Base-by-base conservation (phyloP, 2,113 vertebrate species). In the Noctilio leporinus region DNA sequence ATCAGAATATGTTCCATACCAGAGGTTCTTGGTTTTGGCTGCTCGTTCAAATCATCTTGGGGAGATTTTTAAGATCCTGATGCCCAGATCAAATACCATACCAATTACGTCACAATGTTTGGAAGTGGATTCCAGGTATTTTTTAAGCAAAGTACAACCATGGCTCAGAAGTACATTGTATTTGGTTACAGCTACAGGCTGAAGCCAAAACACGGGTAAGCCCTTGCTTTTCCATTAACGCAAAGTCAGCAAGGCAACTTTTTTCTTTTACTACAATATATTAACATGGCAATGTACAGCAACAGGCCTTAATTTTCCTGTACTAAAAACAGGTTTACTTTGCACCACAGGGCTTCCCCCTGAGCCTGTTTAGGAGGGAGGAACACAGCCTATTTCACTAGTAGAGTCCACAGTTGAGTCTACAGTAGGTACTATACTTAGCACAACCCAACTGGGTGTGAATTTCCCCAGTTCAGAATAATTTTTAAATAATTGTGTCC, bases 241-340 rank as follows among this genome's bases (percentile, higher is more conserved):
- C 67, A 92, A 95, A 95, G 51, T 95, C 76, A 96, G 53, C 83
- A 91, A 97, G 81, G 77, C 15, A 91, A 95, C 72, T 7, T 93
- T 78, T 78, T 84, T 70, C 49, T 88, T 69, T 24, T 87, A 28
- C 20, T 40, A 55, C 55, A 45, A 15, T 53, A 47, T 38, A 43
- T 64, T 83, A 47, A 10, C 75, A 64, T 57, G 75, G 33, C 35
- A 72, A 76, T 2, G 14, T 2, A 90, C 0, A 64, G 10, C 75
- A 80, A 53, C 40, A 49, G 47, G 30, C 30, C 55, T 90, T 76
- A 28, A 64, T 77, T 65, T 89, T 80, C 70, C 45, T 47, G 81
- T 38, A 8, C 17, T 43, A 77, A 76, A 90, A 76, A 88, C 35
- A 24, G 67, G 35, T 40, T 59, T 76, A 53, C 70, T 95, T 72